Evolutionary conservation across 2,113 vertebrate genomes (phyloP).

Genomic region (Leptocoma aspasia): DNA sequence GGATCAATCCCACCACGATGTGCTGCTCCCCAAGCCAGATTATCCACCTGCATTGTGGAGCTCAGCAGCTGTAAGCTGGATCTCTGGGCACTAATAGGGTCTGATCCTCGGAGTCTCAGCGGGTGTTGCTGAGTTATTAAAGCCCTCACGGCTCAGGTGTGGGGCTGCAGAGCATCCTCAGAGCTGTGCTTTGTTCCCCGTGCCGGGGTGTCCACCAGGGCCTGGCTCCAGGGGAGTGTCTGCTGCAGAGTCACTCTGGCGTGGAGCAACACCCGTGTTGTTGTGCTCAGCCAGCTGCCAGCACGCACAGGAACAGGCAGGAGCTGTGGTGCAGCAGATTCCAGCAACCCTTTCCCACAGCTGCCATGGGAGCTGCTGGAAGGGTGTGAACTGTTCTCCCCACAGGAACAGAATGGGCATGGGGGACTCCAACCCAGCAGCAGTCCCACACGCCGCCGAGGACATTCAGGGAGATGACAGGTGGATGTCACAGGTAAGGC

Average conservation of each 20-base stretch:
- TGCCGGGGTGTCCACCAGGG: accelerated
- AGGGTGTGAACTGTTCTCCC: background rate
- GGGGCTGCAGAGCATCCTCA: background rate
- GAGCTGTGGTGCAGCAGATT: accelerated
- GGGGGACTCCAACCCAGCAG: conserved; percentile 87
- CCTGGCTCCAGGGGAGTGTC: background rate
- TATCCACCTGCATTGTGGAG: background rate
- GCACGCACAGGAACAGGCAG: accelerated
- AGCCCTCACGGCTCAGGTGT: background rate
- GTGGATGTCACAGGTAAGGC: conserved; percentile 93
- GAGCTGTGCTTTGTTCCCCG: background rate
- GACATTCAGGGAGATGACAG: conserved; percentile 90
- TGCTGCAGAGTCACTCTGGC: background rate
- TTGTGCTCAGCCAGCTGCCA: background rate
- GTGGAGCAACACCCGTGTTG: accelerated
- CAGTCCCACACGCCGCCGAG: conserved; percentile 81
- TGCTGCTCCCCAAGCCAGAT: background rate
- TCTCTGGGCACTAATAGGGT: background rate
- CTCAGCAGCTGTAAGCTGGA: background rate
- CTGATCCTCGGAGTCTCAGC: background rate
- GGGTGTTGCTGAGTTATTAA: background rate
- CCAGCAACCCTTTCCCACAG: background rate
- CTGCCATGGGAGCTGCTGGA: background rate
- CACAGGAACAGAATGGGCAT: conserved; percentile 85
- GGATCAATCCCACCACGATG: background rate